A percentile compares a stretch with the other conserved stretches of the same genome.
Evolutionary conservation across 2,888 invertebrate genomes (phyloP).

Genomic region (Netelia fuscicornis): DNA sequence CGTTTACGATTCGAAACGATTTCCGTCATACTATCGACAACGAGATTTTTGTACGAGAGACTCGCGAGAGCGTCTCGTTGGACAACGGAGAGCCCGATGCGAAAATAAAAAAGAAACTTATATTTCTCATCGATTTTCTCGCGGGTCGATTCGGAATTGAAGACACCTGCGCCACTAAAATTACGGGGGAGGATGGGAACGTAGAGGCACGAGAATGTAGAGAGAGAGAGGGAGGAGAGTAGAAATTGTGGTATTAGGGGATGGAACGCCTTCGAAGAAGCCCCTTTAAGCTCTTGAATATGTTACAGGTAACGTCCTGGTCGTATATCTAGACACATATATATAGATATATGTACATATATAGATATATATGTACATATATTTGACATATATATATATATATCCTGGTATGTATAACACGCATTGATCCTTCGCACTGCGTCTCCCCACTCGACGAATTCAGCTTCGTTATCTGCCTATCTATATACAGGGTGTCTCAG

Average conservation of each 20-base stretch:
- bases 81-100: too few relatives aligned
- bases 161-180: too few relatives aligned
- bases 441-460: slow-evolving; percentile 10
- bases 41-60: too few relatives aligned
- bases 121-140: too few relatives aligned
- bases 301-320: not conserved
- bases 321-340: not conserved
- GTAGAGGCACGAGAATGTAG: not conserved
- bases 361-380: not conserved
- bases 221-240: slow-evolving; percentile 1
- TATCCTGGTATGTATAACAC: slow-evolving; percentile 12
- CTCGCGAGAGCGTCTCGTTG: too few relatives aligned
- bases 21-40: too few relatives aligned
- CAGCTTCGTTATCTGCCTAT: not conserved
- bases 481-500: slow-evolving; percentile 1
- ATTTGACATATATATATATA: not conserved
- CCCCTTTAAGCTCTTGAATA: slow-evolving; percentile 28
- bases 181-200: not conserved
- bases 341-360: not conserved
- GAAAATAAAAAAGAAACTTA: too few relatives aligned
- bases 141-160: too few relatives aligned
- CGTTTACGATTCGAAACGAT: not conserved
- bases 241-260: slow-evolving; percentile 18
- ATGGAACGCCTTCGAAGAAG: slow-evolving; percentile 3
- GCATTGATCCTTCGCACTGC: slow-evolving; percentile 34